phyloP scores from a whole-genome alignment of 2,888 invertebrate species.

The Charanyca ferruginea region DNA sequence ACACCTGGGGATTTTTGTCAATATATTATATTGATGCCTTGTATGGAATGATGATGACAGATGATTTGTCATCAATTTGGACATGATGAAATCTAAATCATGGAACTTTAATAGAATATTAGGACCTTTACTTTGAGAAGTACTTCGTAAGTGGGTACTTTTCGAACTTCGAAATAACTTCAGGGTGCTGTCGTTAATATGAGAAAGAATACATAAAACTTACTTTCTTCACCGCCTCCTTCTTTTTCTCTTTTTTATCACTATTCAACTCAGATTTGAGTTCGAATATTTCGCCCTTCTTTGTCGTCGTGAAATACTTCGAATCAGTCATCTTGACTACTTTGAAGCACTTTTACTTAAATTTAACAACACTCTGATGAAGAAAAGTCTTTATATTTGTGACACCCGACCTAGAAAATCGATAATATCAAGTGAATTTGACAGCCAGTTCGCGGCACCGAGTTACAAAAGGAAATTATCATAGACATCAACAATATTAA shows the following conservation, averaged over 20 bases:
- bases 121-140: not conserved
- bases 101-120: not conserved
- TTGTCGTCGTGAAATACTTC: slow-evolving; percentile 99
- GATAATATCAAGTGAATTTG: slow-evolving; percentile 68
- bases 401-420: slow-evolving; percentile 74
- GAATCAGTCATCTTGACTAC: slow-evolving; percentile 97
- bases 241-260: slow-evolving; percentile 99
- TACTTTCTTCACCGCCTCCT: slow-evolving; percentile 99
- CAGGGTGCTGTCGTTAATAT: not conserved
- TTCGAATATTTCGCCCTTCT: slow-evolving; percentile 99
- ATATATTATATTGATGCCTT: fast-evolving
- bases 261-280: slow-evolving; percentile 99
- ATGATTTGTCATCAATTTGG: slow-evolving; percentile 25
- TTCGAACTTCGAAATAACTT: not conserved
- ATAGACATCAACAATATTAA: slow-evolving; percentile 3
- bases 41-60: slow-evolving; percentile 10
- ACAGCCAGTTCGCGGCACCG: slow-evolving; percentile 51
- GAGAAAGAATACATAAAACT: slow-evolving; percentile 56
- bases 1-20: not conserved
- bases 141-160: no score
- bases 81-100: not conserved
- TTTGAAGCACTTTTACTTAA: slow-evolving; percentile 12
- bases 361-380: slow-evolving; percentile 43
- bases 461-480: slow-evolving; percentile 13
- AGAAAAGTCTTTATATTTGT: slow-evolving; percentile 57